phyloP scores from a whole-genome alignment of 2,888 invertebrate genomes.

The Leucozona laternaria region DNA sequence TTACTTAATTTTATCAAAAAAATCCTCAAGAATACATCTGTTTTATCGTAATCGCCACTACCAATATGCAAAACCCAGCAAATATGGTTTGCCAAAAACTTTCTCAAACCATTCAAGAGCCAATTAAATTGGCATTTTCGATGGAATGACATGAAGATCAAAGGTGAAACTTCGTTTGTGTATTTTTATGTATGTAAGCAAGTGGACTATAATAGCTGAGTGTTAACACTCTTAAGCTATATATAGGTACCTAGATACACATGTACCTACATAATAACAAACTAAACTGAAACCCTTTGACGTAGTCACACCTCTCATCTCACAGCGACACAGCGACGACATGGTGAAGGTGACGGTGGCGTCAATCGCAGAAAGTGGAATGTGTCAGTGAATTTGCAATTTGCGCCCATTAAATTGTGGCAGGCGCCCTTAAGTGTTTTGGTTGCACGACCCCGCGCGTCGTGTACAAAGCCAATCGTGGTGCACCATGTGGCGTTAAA shows the following conservation, averaged over 20 bases:
- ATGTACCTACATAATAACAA: not conserved
- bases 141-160: no score
- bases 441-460: constrained; percentile 68
- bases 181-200: not conserved
- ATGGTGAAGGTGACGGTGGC: not conserved
- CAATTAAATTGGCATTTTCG: no score
- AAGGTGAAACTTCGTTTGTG: constrained; percentile 48
- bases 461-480: constrained; percentile 72
- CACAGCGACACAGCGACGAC: constrained; percentile 19
- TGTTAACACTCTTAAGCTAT: constrained; percentile 22
- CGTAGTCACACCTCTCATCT: constrained; percentile 41
- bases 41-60: no score
- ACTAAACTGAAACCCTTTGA: constrained; percentile 44
- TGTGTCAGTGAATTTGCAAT: constrained; percentile 75
- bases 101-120: no score
- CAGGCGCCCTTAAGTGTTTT: constrained; percentile 73
- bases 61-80: no score
- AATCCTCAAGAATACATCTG: no score
- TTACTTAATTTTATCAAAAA: no score
- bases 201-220: constrained; percentile 22
- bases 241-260: not conserved
- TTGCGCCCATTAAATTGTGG: constrained; percentile 76
- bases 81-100: no score
- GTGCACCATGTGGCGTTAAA: constrained; percentile 73
- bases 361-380: constrained; percentile 58